phyloP scores from a whole-genome alignment of 1,140 invertebrate genomes.

The Rhopalosiphum padi region DNA sequence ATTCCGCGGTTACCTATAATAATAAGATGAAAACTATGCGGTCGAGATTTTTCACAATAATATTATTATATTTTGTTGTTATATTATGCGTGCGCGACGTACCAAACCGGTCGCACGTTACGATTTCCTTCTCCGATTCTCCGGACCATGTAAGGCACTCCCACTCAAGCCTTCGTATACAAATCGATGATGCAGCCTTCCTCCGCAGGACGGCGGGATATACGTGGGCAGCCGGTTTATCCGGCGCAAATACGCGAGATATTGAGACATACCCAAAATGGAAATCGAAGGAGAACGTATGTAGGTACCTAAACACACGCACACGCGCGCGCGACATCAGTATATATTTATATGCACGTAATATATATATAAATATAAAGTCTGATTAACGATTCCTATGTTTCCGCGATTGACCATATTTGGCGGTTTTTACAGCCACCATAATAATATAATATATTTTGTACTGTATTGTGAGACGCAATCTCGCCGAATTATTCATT shows the following conservation, averaged over 20 bases:
- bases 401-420: slow-evolving; percentile 33
- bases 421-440: neutral
- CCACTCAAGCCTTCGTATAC: slow-evolving; percentile 26
- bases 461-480: neutral
- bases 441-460: neutral
- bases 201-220: slow-evolving; percentile 35
- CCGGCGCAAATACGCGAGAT: neutral
- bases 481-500: neutral
- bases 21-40: neutral
- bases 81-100: neutral
- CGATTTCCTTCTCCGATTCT: slow-evolving; percentile 26
- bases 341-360: neutral
- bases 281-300: slow-evolving; percentile 48
- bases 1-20: neutral
- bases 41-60: neutral
- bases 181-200: slow-evolving; percentile 49
- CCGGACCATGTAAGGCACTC: slow-evolving; percentile 55
- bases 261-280: slow-evolving; percentile 48
- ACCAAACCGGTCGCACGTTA: slow-evolving; percentile 40
- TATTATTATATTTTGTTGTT: neutral
- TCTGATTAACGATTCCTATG: slow-evolving; percentile 46
- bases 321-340: neutral
- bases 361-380: slow-evolving; percentile 29
- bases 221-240: slow-evolving; percentile 39
- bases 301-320: neutral